Percentiles rank a stretch among this genome's conserved stretches.
phyloP scores from a whole-genome alignment of 2,888 invertebrate genomes.

The Chymomyza amoena region DNA sequence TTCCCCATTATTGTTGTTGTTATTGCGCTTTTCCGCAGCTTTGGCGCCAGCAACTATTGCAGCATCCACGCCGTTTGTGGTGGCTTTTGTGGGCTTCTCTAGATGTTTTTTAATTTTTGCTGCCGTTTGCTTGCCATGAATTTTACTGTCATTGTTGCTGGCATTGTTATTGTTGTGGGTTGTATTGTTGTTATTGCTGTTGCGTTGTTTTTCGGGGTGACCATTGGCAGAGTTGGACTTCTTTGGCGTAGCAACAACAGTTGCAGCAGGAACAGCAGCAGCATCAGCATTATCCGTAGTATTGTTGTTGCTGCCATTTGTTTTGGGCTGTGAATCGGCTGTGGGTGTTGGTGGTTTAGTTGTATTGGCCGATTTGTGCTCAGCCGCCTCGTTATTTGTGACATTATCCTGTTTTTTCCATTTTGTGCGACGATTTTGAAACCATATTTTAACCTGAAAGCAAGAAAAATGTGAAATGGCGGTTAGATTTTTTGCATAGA shows the following conservation, averaged over 20 bases:
- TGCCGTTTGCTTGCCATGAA: slow-evolving; percentile 71
- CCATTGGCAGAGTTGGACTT: slow-evolving; percentile 37
- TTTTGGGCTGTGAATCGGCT: slow-evolving; percentile 25
- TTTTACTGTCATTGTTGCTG: slow-evolving; percentile 56
- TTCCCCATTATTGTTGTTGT: slow-evolving; percentile 39
- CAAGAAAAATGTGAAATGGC: slow-evolving; percentile 8
- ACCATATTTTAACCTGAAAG: slow-evolving; percentile 78
- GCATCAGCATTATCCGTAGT: slow-evolving; percentile 18
- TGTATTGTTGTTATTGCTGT: slow-evolving; percentile 41
- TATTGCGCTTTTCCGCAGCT: slow-evolving; percentile 42
- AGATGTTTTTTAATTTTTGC: slow-evolving; percentile 78
- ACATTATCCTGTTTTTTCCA: slow-evolving; percentile 96
- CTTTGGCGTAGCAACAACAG: slow-evolving; percentile 21
- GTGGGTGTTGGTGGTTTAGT: slow-evolving; percentile 24
- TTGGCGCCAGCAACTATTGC: slow-evolving; percentile 24
- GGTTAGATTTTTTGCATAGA: not conserved
- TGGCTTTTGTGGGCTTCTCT: slow-evolving; percentile 66
- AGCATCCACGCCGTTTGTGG: slow-evolving; percentile 34
- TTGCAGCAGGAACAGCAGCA: not conserved
- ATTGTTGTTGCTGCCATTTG: slow-evolving; percentile 4
- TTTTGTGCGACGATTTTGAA: slow-evolving; percentile 79
- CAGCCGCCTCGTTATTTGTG: slow-evolving; percentile 91
- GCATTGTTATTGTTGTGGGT: slow-evolving; percentile 31
- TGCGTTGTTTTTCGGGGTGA: slow-evolving; percentile 37
- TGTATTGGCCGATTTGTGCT: slow-evolving; percentile 63